Conservation (phyloP, 2,797 vertebrate species). For the Bryconaethiops microstoma region DNA sequence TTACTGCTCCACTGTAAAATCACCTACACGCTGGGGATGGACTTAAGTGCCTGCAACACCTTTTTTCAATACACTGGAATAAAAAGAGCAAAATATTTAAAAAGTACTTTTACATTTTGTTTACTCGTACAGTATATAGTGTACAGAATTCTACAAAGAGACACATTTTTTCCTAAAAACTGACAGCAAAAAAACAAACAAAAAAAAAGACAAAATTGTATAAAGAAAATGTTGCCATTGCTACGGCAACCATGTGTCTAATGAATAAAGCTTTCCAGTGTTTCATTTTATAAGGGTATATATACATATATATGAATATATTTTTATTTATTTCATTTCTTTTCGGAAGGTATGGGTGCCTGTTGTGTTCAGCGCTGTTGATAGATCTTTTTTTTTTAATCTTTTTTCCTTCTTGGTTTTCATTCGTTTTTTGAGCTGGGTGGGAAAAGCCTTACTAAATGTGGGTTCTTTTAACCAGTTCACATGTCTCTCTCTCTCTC, state of each 20-base stretch:
- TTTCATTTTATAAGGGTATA: constrained; percentile 81
- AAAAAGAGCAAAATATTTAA: constrained; percentile 70
- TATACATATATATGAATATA: constrained; percentile 64
- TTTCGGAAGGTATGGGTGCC: constrained; percentile 72
- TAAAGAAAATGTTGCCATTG: constrained; percentile 66
- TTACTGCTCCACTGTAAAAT: constrained; percentile 85
- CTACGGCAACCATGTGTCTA: constrained; percentile 67
- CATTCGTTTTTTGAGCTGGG: constrained; percentile 65
- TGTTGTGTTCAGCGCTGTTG: constrained; percentile 72
- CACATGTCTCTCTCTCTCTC: constrained; percentile 47
- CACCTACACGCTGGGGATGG: constrained; percentile 90
- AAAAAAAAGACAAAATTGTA: constrained; percentile 30
- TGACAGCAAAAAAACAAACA: constrained; percentile 55
- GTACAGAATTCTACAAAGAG: constrained; percentile 78
- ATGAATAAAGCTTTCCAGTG: constrained; percentile 73
- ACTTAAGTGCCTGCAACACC: constrained; percentile 99
- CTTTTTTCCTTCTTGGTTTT: constrained; percentile 54
- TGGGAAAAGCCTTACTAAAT: constrained; percentile 74
- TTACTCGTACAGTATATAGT: constrained; percentile 80
- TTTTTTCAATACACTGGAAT: constrained; percentile 88
- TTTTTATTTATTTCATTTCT: constrained; percentile 80
- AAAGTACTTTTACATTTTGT: constrained; percentile 84
- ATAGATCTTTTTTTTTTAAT: constrained; percentile 66
- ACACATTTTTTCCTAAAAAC: constrained; percentile 71
- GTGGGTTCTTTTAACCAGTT: constrained; percentile 67